phyloP scores from a whole-genome alignment of 2,888 invertebrate genomes.

The Pollenia griseotomentosa region DNA sequence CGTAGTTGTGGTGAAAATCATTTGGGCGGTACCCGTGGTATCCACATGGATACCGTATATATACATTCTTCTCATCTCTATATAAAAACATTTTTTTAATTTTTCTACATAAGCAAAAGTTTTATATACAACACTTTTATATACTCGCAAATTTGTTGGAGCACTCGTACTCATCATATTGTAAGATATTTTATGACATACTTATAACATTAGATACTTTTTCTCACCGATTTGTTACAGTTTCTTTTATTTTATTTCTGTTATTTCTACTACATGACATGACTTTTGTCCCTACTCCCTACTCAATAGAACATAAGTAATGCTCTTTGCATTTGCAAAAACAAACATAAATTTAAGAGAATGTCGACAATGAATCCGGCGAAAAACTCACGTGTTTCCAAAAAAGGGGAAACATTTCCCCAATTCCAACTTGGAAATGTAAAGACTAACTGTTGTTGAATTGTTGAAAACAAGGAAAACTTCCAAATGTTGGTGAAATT shows the following conservation, averaged over 20 bases:
- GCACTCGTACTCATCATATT: constrained; percentile 58
- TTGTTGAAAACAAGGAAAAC: not conserved
- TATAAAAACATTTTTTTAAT: constrained; percentile 1
- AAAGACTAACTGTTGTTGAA: constrained; percentile 13
- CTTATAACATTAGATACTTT: constrained; percentile 71
- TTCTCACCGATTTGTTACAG: constrained; percentile 72
- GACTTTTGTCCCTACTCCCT: constrained; percentile 7
- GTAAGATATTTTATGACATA: constrained; percentile 72
- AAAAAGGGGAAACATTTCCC: constrained; percentile 54
- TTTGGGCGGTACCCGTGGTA: constrained; percentile 83
- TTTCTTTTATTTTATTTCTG: constrained; percentile 38
- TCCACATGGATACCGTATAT: constrained; percentile 76
- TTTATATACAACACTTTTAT: constrained; percentile 45
- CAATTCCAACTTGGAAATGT: constrained; percentile 32
- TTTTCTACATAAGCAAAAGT: constrained; percentile 60
- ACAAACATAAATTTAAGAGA: constrained; percentile 43
- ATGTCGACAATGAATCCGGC: constrained; percentile 49
- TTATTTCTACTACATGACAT: not conserved
- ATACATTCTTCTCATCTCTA: constrained; percentile 26
- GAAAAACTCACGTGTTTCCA: constrained; percentile 72
- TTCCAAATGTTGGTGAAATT: constrained; percentile 26
- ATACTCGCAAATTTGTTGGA: constrained; percentile 32
- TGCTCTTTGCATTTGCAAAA: constrained; percentile 23
- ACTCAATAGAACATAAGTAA: not conserved
- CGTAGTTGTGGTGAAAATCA: constrained; percentile 80